Base-by-base conservation (phyloP, 1,140 invertebrate genomes). In the Mya arenaria region DNA sequence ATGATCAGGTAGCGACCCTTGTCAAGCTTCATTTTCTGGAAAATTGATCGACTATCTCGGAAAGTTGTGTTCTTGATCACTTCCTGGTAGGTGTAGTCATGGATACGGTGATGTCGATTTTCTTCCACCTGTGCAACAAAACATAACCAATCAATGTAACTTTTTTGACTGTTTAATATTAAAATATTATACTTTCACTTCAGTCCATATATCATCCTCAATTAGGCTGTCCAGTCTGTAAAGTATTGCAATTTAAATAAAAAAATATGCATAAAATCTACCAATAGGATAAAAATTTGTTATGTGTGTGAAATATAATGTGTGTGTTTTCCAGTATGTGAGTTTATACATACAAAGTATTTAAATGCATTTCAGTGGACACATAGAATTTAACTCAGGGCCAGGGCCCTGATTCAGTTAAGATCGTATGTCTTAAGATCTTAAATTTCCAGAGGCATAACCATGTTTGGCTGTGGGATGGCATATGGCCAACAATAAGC, bases 1-100 rank as follows among this genome's bases (percentile, higher is more conserved):
- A 96, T 86, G 15, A 96, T 88, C 4, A 95, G 92, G 90, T 96
- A 95, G 19, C 94, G 92, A 4, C 95, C 95, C 77, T 93, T 92
- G 19, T 91, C 88, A 1, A 95, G 82, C 25, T 86, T 91, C 4
- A 88, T 81, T 13, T 90, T 86, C 60, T 93, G 90, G 85, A 94
- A 94, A 30, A 95, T 92, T 48, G 93, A 93, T 23, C 95, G 88
- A 68, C 92, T 93, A 86, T 94, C 92, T 19, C 93, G 91, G 86
- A 94, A 95, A 37, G 94, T 93, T n/a, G 94, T 94, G 4, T 92
- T 94, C 34, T 88, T 91, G 4, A 93, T 88, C 34, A 90, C 89
- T 65, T 92, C 89, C 58, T 93, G 91, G 25, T 86, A 87, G 55
- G 55, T 83, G 48, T 94, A 82, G 52, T 93, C 91, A 88, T 95